These are phyloP conservation scores for Trichosurus vulpecula DNA, from an alignment of 2,797 vertebrate species.

Conservation along the genomic window DNA sequence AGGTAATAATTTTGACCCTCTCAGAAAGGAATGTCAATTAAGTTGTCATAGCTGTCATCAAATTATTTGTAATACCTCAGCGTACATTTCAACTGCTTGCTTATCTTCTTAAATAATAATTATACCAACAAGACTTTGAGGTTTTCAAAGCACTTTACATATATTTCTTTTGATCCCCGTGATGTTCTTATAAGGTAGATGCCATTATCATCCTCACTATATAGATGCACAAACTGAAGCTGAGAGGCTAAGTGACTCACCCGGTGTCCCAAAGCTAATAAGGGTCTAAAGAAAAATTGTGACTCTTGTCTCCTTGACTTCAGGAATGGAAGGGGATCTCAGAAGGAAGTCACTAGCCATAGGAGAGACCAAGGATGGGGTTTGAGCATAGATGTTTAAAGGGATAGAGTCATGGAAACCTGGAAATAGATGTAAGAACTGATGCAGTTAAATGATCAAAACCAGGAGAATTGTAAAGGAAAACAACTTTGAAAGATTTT, in stretches of 20 bases:
- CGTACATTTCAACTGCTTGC: constrained; percentile 88
- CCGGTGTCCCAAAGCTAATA: neutral
- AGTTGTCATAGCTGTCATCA: constrained; percentile 88
- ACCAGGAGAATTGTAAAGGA: neutral
- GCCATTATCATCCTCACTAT: neutral
- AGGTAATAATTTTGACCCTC: constrained; percentile 84
- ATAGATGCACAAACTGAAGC: neutral
- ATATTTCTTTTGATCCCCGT: constrained; percentile 29
- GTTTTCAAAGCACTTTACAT: constrained; percentile 59
- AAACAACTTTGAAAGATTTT: neutral
- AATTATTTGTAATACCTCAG: constrained; percentile 77
- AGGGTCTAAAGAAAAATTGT: neutral
- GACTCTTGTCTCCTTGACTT: constrained; percentile 76
- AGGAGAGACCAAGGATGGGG: neutral
- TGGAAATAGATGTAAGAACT: neutral
- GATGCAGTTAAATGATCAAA: neutral
- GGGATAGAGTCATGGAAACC: neutral
- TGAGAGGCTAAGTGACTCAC: neutral
- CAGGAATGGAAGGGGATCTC: neutral
- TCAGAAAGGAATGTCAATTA: constrained; percentile 87
- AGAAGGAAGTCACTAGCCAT: neutral
- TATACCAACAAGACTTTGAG: too few relatives aligned
- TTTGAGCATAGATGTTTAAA: neutral
- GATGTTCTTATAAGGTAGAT: neutral
- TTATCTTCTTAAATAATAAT: constrained; percentile 73